Evolutionary conservation across 1,140 invertebrate genomes (phyloP), one percentile per base, ranked within the genome.

Genomic region (Trichomalopsis sarcophagae): DNA sequence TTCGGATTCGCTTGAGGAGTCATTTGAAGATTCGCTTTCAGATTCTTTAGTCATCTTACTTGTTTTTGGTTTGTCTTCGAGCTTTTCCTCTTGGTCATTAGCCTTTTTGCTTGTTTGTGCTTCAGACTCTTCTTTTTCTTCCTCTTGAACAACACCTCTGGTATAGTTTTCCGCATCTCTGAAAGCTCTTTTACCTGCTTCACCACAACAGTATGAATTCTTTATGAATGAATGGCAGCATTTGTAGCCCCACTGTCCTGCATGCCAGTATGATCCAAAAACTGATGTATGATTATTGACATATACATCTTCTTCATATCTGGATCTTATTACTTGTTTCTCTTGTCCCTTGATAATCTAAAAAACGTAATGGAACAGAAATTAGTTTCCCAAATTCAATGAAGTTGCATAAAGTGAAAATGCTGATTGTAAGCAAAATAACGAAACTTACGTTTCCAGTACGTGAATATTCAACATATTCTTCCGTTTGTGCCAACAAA

Each of bases 151-250:
- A 7, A 40, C 23, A 77, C 30, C 75, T 71, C 68, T 77, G 33
- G 13, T 79, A 33, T 86, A 62, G 77, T 86, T 78, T 86, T 88
- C 86, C 88, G 86, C 84, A 66, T 89, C 89, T 2, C 13, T 71
- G 21, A 86, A n/a, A 21, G 89, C 88, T 73, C 79, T 87, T 90
- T 95, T 96, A 21, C 97, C 97, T 10, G 96, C 94, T 90, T 97
- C 96, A 5, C 98, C 98, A 40, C 97, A 97, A 87, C 97, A 97
- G 89, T 97, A 97, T 0, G 97, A 97, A 94, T 97, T 96, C 94
- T 99, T 99, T 0, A 99, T 95, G 86, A 97, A 96, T 0, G 97
- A 98, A 91, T 99, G 96, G 93, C 99, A 99, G 90, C 99, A 99
- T 90, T 97, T 97, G 91, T 97, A 99, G 0, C 98, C 99, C 99